phyloP scores from a whole-genome alignment of 2,797 vertebrate species.

The Micrastur ruficollis region DNA sequence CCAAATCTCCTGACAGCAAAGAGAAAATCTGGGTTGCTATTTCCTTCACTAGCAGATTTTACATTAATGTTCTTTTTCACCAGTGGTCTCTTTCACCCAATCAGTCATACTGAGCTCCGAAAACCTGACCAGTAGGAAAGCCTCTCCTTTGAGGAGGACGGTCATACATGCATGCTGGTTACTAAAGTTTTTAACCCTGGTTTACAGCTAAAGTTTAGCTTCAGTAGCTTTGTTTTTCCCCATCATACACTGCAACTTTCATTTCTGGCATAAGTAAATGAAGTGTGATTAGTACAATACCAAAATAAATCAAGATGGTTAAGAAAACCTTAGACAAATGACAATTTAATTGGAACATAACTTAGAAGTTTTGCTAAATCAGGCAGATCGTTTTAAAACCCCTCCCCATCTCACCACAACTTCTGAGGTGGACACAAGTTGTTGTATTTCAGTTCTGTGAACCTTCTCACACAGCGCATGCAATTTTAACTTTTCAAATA shows the following conservation, averaged over 20 bases:
- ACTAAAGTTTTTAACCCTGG: not conserved
- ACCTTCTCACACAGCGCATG: slow-evolving; percentile 81
- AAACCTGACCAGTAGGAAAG: not conserved
- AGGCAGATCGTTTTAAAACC: not conserved
- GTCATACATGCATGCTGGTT: not conserved
- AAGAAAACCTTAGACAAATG: not conserved
- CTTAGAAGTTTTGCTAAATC: not conserved
- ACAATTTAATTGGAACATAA: not conserved
- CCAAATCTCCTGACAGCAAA: not conserved
- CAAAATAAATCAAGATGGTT: not conserved
- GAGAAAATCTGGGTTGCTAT: not conserved
- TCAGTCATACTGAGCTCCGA: not conserved
- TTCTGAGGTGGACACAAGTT: slow-evolving; percentile 88
- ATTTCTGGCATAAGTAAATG: not conserved
- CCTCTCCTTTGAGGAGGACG: not conserved
- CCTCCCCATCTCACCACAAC: slow-evolving; percentile 75
- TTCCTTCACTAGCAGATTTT: not conserved
- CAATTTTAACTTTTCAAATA: slow-evolving; percentile 90
- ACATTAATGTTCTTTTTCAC: not conserved
- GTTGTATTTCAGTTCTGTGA: slow-evolving; percentile 80
- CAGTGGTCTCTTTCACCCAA: not conserved
- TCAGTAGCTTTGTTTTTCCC: not conserved
- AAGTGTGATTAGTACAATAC: not conserved
- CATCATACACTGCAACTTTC: not conserved
- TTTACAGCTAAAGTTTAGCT: not conserved